Conservation (phyloP, 2,888 invertebrate species). For the Panzeria rudis region DNA sequence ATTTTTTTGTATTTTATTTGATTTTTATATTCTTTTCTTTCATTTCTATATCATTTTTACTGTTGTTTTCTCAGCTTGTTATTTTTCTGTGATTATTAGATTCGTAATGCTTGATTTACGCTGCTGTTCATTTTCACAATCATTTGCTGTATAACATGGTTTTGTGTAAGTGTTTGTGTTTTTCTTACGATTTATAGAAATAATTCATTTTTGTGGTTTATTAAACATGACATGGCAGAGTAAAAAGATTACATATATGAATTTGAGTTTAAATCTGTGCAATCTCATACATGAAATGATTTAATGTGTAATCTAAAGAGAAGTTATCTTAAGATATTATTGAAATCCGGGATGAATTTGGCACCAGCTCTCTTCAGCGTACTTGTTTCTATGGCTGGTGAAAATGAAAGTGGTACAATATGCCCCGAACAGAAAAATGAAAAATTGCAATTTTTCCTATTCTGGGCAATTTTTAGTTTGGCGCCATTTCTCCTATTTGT, state of each 20-base stretch:
- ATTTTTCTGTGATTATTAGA: constrained; percentile 76
- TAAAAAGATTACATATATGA: background rate
- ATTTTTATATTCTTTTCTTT: constrained; percentile 60
- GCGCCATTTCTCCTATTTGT: too few relatives aligned
- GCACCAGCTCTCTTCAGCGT: too few relatives aligned
- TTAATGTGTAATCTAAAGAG: background rate
- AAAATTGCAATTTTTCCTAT: too few relatives aligned
- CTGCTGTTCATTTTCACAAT: constrained; percentile 39
- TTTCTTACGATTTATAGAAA: constrained; percentile 73
- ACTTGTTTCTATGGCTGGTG: too few relatives aligned
- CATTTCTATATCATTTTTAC: constrained; percentile 66
- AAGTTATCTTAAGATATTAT: background rate
- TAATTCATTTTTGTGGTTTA: constrained; percentile 63
- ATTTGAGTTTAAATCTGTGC: too few relatives aligned
- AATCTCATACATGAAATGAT: constrained; percentile 13
- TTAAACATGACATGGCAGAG: constrained; percentile 59
- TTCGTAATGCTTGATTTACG: constrained; percentile 72
- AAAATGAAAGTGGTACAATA: too few relatives aligned
- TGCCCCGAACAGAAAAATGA: too few relatives aligned
- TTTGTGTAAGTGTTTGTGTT: background rate
- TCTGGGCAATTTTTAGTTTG: too few relatives aligned
- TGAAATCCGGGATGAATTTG: too few relatives aligned
- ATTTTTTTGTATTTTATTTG: constrained; percentile 34
- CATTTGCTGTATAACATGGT: background rate
- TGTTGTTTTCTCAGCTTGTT: constrained; percentile 72